A percentile compares a stretch with the other conserved stretches of the same genome.
phyloP scores from a whole-genome alignment of 92 coral and sea anemone species.

The Paragorgia papillata region DNA sequence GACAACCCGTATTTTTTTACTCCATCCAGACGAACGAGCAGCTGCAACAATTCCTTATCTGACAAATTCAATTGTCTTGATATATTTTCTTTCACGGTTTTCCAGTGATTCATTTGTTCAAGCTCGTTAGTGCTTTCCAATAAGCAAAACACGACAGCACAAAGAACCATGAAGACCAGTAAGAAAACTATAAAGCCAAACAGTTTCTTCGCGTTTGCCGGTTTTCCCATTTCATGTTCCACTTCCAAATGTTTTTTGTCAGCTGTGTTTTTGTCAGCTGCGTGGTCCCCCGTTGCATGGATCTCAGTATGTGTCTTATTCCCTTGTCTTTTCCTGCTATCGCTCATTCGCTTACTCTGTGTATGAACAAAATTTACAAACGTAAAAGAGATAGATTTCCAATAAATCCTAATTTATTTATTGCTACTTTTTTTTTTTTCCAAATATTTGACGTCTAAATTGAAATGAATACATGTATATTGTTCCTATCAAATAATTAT shows the following conservation, averaged over 20 bases:
- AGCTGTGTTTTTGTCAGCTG: too few species aligned
- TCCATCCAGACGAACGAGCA: slow-evolving; percentile 52
- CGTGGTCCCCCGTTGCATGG: too few species aligned
- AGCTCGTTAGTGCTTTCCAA: slow-evolving; percentile 63
- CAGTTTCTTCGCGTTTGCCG: neutral
- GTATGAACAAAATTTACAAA: neutral
- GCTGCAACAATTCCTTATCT: slow-evolving; percentile 56
- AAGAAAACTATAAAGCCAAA: slow-evolving; percentile 32
- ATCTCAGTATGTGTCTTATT: too few species aligned
- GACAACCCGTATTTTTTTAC: slow-evolving; percentile 65
- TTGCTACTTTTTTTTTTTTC: too few species aligned
- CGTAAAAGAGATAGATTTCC: too few species aligned
- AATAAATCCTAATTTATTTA: too few species aligned
- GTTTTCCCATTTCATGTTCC: neutral
- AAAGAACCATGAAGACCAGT: slow-evolving; percentile 55
- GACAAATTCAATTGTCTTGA: slow-evolving; percentile 65
- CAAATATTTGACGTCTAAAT: too few species aligned
- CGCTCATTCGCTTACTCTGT: too few species aligned
- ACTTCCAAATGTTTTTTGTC: too few species aligned
- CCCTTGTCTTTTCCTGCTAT: too few species aligned
- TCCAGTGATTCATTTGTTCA: slow-evolving; percentile 50
- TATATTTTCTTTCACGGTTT: slow-evolving; percentile 38
- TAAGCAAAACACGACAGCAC: slow-evolving; percentile 66
- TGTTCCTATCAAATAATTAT: too few species aligned
- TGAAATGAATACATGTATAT: too few species aligned